Percentiles rank a stretch among this genome's conserved stretches.
Evolutionary conservation across 2,797 vertebrate genomes (phyloP).

Genomic region (Harpagifer antarcticus): DNA sequence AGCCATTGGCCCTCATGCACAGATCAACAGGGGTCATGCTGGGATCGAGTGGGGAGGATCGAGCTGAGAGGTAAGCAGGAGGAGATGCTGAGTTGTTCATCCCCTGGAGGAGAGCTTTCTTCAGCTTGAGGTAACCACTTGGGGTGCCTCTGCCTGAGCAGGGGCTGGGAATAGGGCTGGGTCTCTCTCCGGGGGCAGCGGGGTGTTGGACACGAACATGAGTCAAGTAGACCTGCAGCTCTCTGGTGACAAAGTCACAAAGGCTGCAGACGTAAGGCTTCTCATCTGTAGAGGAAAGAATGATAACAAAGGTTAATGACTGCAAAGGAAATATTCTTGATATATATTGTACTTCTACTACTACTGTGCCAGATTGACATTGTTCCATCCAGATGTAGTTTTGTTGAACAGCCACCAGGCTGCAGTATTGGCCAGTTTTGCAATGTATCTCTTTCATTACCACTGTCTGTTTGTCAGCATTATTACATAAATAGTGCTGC

Average conservation of each 20-base stretch:
- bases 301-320: slow-evolving; percentile 36
- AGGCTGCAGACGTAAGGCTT: slow-evolving; percentile 85
- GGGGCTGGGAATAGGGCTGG: slow-evolving; percentile 57
- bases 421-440: slow-evolving; percentile 51
- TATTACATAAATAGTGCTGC: no score
- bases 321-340: slow-evolving; percentile 1
- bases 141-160: slow-evolving; percentile 62
- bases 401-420: slow-evolving; percentile 67
- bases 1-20: slow-evolving; percentile 73
- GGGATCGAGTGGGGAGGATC: slow-evolving; percentile 45
- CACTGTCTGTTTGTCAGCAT: no score
- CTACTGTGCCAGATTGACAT: slow-evolving; percentile 9
- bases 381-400: slow-evolving; percentile 33
- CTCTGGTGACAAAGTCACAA: slow-evolving; percentile 84
- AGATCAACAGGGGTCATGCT: slow-evolving; percentile 74
- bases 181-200: slow-evolving; percentile 44
- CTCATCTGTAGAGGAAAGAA: slow-evolving; percentile 82
- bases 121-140: slow-evolving; percentile 72
- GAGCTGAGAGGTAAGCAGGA: slow-evolving; percentile 54
- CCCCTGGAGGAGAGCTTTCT: slow-evolving; percentile 72
- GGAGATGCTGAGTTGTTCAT: slow-evolving; percentile 51
- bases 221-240: slow-evolving; percentile 73
- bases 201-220: slow-evolving; percentile 80
- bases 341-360: neutral
- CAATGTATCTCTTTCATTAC: no score